Evolutionary conservation across 37 sponge, comb jelly and placozoan species (phyloP).

Genomic region (Agelas oroides): DNA sequence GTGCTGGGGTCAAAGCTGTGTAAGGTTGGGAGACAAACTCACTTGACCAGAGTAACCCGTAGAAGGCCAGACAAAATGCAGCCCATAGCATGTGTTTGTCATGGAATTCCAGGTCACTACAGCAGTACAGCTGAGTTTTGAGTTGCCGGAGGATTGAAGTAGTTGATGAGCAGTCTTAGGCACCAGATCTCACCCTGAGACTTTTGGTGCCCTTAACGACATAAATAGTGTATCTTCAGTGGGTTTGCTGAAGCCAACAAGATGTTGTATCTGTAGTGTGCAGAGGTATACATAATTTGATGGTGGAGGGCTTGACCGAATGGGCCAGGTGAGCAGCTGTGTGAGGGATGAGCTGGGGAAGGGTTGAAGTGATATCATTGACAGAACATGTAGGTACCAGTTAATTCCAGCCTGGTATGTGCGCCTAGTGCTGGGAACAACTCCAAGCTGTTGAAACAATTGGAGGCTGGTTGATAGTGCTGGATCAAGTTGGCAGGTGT

Average conservation of each 20-base stretch:
- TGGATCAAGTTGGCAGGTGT: not conserved
- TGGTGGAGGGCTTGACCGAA: not conserved
- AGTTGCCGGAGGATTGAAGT: not conserved
- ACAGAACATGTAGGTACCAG: not conserved
- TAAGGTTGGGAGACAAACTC: not conserved
- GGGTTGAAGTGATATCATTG: not conserved
- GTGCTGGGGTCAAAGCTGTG: not conserved
- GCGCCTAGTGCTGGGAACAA: slow-evolving; percentile 10
- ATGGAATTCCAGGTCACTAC: not conserved
- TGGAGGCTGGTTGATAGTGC: not conserved
- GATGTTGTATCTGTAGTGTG: not conserved
- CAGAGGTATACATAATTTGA: slow-evolving; percentile 8
- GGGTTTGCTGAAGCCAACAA: not conserved
- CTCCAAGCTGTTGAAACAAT: not conserved
- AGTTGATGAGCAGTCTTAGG: not conserved
- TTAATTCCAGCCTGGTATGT: slow-evolving; percentile 30
- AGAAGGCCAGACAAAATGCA: slow-evolving; percentile 24
- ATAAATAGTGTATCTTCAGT: not conserved
- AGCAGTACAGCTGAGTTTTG: not conserved
- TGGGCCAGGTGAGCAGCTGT: not conserved
- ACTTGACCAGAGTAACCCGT: slow-evolving; percentile 16
- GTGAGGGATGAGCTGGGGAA: slow-evolving; percentile 14
- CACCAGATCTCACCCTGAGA: too few species aligned
- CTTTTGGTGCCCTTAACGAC: not conserved
- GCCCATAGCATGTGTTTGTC: slow-evolving; percentile 7